Percentiles rank a stretch among this genome's conserved stretches.
Evolutionary conservation across 2,113 vertebrate species (phyloP).

Genomic region (Hippocampus mohnikei): DNA sequence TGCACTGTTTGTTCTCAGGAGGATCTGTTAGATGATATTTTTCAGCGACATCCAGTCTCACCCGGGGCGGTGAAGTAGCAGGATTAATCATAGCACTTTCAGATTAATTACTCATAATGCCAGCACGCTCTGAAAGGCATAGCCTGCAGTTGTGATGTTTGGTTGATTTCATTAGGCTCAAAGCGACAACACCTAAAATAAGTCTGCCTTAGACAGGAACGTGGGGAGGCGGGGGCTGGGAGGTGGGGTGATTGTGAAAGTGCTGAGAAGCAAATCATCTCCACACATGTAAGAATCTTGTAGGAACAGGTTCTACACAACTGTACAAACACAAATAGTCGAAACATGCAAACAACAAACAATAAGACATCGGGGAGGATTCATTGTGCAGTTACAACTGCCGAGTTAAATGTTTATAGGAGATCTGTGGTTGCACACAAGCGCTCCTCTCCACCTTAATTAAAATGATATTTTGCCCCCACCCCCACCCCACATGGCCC

Average conservation of each 20-base stretch:
- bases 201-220: conserved; percentile 36
- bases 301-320: conserved; percentile 1
- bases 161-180: conserved; percentile 77
- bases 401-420: conserved; percentile 4
- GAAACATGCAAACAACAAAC: not conserved
- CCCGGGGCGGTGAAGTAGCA: conserved; percentile 68
- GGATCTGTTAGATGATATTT: conserved; percentile 55
- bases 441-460: conserved; percentile 25
- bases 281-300: conserved; percentile 2
- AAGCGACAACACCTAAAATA: conserved; percentile 74
- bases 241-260: conserved; percentile 6
- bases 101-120: conserved; percentile 81
- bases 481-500: not conserved
- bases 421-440: conserved; percentile 5
- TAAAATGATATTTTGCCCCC: conserved; percentile 21
- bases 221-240: not conserved
- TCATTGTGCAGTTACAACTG: not conserved
- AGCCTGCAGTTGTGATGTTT: conserved; percentile 74
- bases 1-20: conserved; percentile 57
- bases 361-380: not conserved
- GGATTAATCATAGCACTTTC: conserved; percentile 79
- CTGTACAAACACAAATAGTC: not conserved
- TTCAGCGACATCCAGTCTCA: conserved; percentile 63
- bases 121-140: conserved; percentile 72
- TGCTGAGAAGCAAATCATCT: conserved; percentile 1